phyloP scores from a whole-genome alignment of 2,797 vertebrate species.

The Pipistrellus pygmaeus region DNA sequence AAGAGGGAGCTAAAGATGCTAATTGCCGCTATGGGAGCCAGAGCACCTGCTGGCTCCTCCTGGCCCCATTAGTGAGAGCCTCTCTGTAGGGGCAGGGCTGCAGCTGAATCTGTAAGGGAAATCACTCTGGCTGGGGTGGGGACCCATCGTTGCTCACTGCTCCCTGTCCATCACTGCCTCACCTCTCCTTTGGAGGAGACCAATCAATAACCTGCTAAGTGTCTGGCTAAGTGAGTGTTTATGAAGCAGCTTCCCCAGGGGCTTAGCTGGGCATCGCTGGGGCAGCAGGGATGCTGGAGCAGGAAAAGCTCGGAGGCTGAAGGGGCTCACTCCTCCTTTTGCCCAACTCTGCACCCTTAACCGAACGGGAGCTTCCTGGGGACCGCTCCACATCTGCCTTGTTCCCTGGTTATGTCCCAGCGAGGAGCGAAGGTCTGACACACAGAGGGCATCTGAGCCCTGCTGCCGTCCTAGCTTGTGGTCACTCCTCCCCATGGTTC shows the following conservation, averaged over 20 bases:
- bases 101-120: conserved; percentile 58
- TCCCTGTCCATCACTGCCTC: conserved; percentile 64
- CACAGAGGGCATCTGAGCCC: too few relatives aligned
- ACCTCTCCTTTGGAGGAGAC: conserved; percentile 53
- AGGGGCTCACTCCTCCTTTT: not conserved
- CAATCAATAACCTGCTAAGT: conserved; percentile 80
- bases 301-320: not conserved
- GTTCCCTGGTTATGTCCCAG: not conserved
- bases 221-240: conserved; percentile 78
- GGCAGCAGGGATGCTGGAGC: not conserved
- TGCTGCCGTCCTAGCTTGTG: too few relatives aligned
- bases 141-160: conserved; percentile 61
- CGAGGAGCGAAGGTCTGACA: not conserved
- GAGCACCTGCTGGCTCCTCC: conserved; percentile 60
- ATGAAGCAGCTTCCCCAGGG: conserved; percentile 53
- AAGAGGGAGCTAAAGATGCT: conserved; percentile 62
- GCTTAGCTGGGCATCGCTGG: not conserved
- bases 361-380: rapidly evolving
- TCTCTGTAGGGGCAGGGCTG: conserved; percentile 31
- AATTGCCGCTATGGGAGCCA: conserved; percentile 55
- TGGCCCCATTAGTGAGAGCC: not conserved
- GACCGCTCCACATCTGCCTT: not conserved
- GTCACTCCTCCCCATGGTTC: not conserved
- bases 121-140: conserved; percentile 13
- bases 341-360: not conserved